Conservation (phyloP, 2,797 vertebrate species). For the Silurus lanzhouensis region DNA sequence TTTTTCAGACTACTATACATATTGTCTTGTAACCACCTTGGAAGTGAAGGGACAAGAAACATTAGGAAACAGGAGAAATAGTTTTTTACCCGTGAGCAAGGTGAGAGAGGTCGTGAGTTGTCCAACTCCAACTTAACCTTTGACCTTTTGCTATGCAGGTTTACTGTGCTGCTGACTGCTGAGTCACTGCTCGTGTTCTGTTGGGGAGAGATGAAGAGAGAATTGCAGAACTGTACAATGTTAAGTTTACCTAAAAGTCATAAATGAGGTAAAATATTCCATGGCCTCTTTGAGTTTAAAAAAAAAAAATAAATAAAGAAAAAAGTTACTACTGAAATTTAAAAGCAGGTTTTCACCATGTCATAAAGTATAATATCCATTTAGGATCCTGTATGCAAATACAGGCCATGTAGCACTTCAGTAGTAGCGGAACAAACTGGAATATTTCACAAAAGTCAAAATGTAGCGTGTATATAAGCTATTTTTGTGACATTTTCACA, state of each 20-base stretch:
- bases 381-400: constrained; percentile 11
- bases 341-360: not conserved
- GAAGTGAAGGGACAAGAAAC: not conserved
- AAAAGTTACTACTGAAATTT: not conserved
- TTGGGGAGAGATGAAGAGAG: not conserved
- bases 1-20: not conserved
- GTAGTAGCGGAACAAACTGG: not conserved
- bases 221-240: not conserved
- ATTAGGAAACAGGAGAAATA: not conserved
- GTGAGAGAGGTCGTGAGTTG: constrained; percentile 68
- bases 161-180: constrained; percentile 86
- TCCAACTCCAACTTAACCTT: constrained; percentile 90
- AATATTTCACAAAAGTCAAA: not conserved
- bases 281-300: not conserved
- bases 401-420: not conserved
- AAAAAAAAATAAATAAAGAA: constrained; percentile 51
- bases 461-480: not conserved
- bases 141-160: constrained; percentile 86
- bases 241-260: not conserved
- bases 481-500: not conserved
- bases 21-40: not conserved
- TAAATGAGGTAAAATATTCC: not conserved
- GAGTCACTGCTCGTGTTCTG: constrained; percentile 78
- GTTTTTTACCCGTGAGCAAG: constrained; percentile 67
- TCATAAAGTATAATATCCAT: not conserved